phyloP scores from a whole-genome alignment of 2,888 invertebrate genomes.

The Leptinotarsa tumamoca region DNA sequence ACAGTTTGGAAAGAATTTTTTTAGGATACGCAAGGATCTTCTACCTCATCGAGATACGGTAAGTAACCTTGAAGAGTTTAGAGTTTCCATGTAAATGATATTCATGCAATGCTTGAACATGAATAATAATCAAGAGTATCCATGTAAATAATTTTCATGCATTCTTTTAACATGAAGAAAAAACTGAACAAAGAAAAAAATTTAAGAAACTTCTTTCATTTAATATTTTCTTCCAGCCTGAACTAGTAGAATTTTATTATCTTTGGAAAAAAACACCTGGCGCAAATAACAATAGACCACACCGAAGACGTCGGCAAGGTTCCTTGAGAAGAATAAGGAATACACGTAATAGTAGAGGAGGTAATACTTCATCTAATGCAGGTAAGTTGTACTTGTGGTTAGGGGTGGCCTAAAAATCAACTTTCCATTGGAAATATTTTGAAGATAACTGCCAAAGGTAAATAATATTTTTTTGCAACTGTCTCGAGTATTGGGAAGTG shows the following conservation, averaged over 20 bases:
- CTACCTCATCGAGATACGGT: slow-evolving; percentile 96
- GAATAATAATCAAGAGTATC: background rate
- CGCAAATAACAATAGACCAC: slow-evolving; percentile 95
- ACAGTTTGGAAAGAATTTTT: slow-evolving; percentile 99
- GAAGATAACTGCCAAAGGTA: slow-evolving; percentile 22
- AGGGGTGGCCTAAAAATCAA: slow-evolving; percentile 53
- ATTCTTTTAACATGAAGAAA: background rate
- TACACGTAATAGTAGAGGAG: slow-evolving; percentile 87
- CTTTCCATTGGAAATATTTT: slow-evolving; percentile 31
- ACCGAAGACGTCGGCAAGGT: slow-evolving; percentile 88
- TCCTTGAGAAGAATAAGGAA: slow-evolving; percentile 89
- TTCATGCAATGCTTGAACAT: background rate
- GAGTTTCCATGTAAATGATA: background rate
- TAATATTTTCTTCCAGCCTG: slow-evolving; percentile 74
- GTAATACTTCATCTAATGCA: slow-evolving; percentile 68
- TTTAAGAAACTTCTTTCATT: background rate
- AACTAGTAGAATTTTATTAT: slow-evolving; percentile 98
- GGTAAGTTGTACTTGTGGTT: slow-evolving; percentile 55
- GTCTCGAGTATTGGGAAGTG: background rate
- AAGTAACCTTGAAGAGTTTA: slow-evolving; percentile 58
- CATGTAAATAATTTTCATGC: background rate
- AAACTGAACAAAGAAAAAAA: too few relatives aligned
- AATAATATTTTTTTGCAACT: slow-evolving; percentile 14
- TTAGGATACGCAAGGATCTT: slow-evolving; percentile 95
- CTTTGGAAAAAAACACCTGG: slow-evolving; percentile 99